Evolutionary conservation across 2,113 vertebrate genomes (phyloP), one percentile per base, ranked within the genome.

Genomic region (Phycodurus eques): DNA sequence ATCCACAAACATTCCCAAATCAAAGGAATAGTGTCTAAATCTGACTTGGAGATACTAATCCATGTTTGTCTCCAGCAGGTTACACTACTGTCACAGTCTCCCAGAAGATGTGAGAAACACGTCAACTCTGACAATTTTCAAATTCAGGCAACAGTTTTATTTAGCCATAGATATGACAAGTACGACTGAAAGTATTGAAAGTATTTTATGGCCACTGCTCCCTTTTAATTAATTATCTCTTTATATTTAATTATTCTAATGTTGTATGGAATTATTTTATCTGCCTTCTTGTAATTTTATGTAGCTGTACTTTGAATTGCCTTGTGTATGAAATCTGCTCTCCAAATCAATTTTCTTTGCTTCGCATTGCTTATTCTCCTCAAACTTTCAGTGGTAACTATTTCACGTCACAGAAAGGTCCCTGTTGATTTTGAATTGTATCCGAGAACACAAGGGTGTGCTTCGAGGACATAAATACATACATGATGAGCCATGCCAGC

Each of bases 401-500:
- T 60, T 61, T 6, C 31, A 19, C 15, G 15, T 33, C 31, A 61
- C 31, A 17, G 14, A 17, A 33, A 61, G 13, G 14, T 61, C 59
- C 12, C 27, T 8, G 31, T 61, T 35, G 31, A 61, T 61, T 61
- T 61, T 61, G 59, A 59, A 27, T 35, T 35, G 59, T 35, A 17
- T 19, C 14, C 31, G 5, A 3, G 31, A 33, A 31, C 57, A 15
- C 57, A 35, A 33, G 13, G 15, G 59, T 54, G 73, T 57, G 65
- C 72, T 80, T 68, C 57, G 43, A 56, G 54, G 17, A 78, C 70
- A 77, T 85, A 77, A 81, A 72, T 73, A 75, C 64, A 63, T 43
- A 70, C 71, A 74, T 64, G 76, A 88, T 75, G 82, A 84, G 80
- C 77, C 53, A 70, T 74, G 80, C 83, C 80, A 71, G 76, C 73